A percentile compares a stretch with the other conserved stretches of the same genome.
Evolutionary conservation across 2,888 invertebrate genomes (phyloP).

Genomic region (Patella pellucida): DNA sequence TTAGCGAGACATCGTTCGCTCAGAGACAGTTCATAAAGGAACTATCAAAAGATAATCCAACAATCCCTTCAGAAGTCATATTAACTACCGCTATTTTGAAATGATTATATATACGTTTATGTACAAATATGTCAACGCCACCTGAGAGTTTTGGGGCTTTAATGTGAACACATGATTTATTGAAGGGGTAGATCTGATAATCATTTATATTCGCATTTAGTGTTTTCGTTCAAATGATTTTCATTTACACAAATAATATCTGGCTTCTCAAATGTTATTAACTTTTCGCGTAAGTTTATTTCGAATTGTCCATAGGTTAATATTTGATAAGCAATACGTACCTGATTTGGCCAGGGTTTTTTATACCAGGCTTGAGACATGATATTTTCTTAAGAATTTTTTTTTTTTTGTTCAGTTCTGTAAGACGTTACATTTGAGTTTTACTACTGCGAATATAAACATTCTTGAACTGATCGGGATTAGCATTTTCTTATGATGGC

Average conservation of each 20-base stretch:
- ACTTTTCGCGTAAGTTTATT: not conserved
- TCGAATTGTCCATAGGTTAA: not conserved
- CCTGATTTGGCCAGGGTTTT: not conserved
- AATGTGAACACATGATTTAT: not conserved
- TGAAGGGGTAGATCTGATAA: not conserved
- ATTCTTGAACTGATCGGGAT: not conserved
- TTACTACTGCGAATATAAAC: conserved; percentile 1
- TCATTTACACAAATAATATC: not conserved
- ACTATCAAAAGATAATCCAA: not conserved
- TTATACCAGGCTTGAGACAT: not conserved
- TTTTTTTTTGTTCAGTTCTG: not conserved
- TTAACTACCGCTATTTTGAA: not conserved
- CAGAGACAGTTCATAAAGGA: too few species aligned
- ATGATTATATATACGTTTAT: not conserved
- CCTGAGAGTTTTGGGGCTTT: not conserved
- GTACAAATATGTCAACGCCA: not conserved
- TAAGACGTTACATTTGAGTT: not conserved
- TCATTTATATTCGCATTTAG: not conserved
- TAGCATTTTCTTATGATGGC: not conserved
- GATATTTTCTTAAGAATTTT: not conserved
- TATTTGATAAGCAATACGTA: not conserved
- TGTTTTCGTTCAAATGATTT: not conserved
- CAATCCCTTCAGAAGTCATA: not conserved
- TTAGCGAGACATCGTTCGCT: too few species aligned
- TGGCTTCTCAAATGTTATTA: not conserved